Evolutionary conservation across 1,140 invertebrate genomes (phyloP).

Genomic region (Drosophila nikananu): DNA sequence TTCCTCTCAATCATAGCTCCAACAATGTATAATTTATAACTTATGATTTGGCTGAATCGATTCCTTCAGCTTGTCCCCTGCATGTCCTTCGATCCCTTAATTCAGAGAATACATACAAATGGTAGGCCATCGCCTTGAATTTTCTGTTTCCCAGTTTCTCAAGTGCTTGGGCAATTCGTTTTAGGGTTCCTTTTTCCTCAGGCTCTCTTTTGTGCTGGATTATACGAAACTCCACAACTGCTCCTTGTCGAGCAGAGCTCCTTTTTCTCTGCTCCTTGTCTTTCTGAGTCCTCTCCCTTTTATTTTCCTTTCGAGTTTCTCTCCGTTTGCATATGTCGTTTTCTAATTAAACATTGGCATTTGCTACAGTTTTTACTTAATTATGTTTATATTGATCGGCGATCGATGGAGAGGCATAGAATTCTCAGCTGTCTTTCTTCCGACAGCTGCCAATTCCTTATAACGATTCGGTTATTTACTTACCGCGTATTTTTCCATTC

Average conservation of each 20-base stretch:
- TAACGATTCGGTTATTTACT: slow-evolving; percentile 14
- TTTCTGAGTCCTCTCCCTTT: slow-evolving; percentile 37
- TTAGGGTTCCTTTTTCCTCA: slow-evolving; percentile 27
- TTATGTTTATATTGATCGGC: slow-evolving; percentile 51
- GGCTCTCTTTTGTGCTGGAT: slow-evolving; percentile 50
- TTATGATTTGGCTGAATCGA: not conserved
- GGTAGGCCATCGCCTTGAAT: slow-evolving; percentile 22
- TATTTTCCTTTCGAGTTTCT: not conserved
- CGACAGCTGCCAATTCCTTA: slow-evolving; percentile 37
- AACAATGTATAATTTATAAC: not conserved
- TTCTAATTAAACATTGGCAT: slow-evolving; percentile 72
- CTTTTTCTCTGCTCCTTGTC: slow-evolving; percentile 5
- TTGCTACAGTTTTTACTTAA: slow-evolving; percentile 69
- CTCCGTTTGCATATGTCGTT: slow-evolving; percentile 73
- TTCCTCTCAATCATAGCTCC: not conserved
- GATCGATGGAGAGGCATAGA: slow-evolving; percentile 19
- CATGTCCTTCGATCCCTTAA: slow-evolving; percentile 8
- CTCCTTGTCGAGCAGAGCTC: slow-evolving; percentile 23
- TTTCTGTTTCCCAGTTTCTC: slow-evolving; percentile 46
- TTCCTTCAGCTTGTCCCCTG: slow-evolving; percentile 22
- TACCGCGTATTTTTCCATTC: not conserved
- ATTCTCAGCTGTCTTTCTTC: slow-evolving; percentile 39
- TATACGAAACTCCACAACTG: slow-evolving; percentile 60
- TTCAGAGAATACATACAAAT: slow-evolving; percentile 12
- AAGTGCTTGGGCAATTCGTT: slow-evolving; percentile 73